Evolutionary conservation across 23 tunicate species (phyloP).

Genomic region (Aplidium turbinatum): DNA sequence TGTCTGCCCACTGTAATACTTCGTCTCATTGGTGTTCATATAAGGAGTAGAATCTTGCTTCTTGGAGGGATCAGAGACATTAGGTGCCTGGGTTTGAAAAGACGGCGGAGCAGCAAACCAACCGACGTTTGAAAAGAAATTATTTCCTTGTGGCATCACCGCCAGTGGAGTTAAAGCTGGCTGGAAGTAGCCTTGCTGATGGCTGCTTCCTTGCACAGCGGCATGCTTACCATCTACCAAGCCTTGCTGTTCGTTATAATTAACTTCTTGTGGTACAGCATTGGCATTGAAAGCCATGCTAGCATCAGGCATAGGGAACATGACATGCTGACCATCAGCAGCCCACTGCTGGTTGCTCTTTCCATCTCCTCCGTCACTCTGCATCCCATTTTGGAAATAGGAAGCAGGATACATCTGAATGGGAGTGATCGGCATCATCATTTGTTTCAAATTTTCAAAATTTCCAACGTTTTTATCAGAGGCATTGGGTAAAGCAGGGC

Average conservation of each 20-base stretch:
- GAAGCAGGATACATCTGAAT: conserved; percentile 79
- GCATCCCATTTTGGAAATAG: conserved; percentile 42
- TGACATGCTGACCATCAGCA: conserved; percentile 60
- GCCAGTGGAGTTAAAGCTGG: conserved; percentile 71
- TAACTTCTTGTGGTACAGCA: neutral
- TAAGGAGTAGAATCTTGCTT: neutral
- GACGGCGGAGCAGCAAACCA: conserved; percentile 47
- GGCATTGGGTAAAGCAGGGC: conserved; percentile 57
- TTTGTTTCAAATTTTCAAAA: conserved; percentile 62
- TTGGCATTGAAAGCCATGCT: conserved; percentile 5
- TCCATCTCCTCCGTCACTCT: conserved; percentile 31
- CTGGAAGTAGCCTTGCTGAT: conserved; percentile 60
- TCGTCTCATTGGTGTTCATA: neutral
- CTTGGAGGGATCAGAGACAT: neutral
- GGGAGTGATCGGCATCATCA: conserved; percentile 75
- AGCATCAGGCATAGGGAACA: conserved; percentile 61
- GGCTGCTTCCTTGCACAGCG: conserved; percentile 11
- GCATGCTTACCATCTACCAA: conserved; percentile 7
- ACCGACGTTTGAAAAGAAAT: conserved; percentile 47
- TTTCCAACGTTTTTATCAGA: conserved; percentile 67
- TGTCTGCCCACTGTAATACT: neutral
- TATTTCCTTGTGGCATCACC: conserved; percentile 48
- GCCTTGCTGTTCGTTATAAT: conserved; percentile 38
- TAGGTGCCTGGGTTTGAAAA: neutral
- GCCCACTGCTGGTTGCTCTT: conserved; percentile 32